Evolutionary conservation across 2,113 vertebrate genomes (phyloP), one percentile per base, ranked within the genome.

Genomic region (Actenoides hombroni): DNA sequence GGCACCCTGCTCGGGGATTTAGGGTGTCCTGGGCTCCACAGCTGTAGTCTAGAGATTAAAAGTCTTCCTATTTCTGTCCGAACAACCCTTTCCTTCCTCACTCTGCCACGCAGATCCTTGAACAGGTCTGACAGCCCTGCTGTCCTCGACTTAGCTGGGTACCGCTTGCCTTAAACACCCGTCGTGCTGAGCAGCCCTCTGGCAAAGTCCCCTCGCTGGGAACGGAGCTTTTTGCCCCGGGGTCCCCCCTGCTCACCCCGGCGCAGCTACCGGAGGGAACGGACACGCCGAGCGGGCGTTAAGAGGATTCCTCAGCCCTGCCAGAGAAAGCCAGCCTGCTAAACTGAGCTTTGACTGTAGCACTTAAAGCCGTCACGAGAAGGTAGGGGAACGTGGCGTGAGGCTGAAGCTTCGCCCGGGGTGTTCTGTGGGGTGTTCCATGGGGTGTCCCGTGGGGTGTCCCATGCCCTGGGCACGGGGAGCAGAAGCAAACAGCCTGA

Each of bases 241-340:
- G 3, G 24, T 68, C 80, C 81, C 73, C 53, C 44, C 17, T 64
- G 61, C 46, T 42, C 37, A 1, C 21, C 60, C 75, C 6, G 21
- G 1, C 40, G 15, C 81, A 73, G 91, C 65, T 44, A 5, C 59
- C n/a, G 19, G 82, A 46, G 19, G 4, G 15, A 53, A 20, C 0
- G 6, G 59, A 28, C 49, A 16, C 0, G 0, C 25, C 2, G 12
- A 35, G 40, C 3, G 15, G 37, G 5, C 39, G 3, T 5, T 17
- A 8, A 26, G 26, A 86, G 33, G 73, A 24, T 71, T 86, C 35
- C 42, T 42, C 42, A 54, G 68, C 73, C 84, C 54, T 16, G 4
- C 44, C 25, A 42, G n/a, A 10, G 54, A 70, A n/a, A 89, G 39
- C 42, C 65, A 64, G 12, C 0, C 0, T 15, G 48, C 24, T 13